phyloP scores from a whole-genome alignment of 2,888 invertebrate genomes.

The Acanthosoma haemorrhoidale region DNA sequence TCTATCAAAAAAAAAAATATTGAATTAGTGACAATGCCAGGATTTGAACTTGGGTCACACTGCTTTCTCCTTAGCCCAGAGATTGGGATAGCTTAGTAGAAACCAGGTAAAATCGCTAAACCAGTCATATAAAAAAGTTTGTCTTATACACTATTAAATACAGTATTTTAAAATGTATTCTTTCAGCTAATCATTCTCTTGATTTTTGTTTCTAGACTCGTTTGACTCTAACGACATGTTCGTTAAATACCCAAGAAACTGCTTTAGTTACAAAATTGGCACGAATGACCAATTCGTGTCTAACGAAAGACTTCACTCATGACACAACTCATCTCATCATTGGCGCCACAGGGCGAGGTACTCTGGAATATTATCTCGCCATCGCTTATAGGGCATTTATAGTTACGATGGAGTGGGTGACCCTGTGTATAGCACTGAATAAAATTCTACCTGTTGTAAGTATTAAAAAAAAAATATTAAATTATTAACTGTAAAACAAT shows the following conservation, averaged over 20 bases:
- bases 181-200: too few relatives aligned
- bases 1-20: too few relatives aligned
- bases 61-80: too few relatives aligned
- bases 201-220: neutral
- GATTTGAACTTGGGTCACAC: too few relatives aligned
- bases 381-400: conserved; percentile 17
- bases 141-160: too few relatives aligned
- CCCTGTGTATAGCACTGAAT: neutral
- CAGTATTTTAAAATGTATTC: too few relatives aligned
- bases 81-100: too few relatives aligned
- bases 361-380: neutral
- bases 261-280: neutral
- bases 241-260: neutral
- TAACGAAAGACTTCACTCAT: conserved; percentile 4
- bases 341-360: neutral
- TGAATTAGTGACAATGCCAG: too few relatives aligned
- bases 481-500: neutral
- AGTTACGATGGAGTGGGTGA: conserved; percentile 18
- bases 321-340: conserved; percentile 13
- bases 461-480: neutral
- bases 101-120: too few relatives aligned
- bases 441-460: conserved; percentile 10
- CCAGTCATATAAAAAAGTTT: too few relatives aligned
- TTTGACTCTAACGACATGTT: conserved; percentile 1
- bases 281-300: neutral